Evolutionary conservation across 1,140 invertebrate species (phyloP).

Genomic region (Carposina sasakii): DNA sequence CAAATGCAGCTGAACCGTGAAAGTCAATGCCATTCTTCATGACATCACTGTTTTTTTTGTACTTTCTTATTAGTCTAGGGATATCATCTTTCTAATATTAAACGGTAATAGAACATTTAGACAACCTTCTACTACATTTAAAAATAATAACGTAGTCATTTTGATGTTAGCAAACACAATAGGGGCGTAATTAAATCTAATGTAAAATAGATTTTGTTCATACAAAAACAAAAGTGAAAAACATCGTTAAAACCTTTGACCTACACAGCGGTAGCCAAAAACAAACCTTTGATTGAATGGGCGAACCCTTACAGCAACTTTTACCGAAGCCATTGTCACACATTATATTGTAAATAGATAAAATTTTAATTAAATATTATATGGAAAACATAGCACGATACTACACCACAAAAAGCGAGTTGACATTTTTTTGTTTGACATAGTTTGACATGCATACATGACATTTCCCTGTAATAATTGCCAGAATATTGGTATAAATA

Average conservation of each 20-base stretch:
- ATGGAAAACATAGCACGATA: constrained; percentile 46
- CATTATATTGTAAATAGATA: constrained; percentile 63
- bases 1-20: constrained; percentile 69
- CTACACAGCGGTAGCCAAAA: too few relatives aligned
- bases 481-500: too few relatives aligned
- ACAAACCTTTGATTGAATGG: constrained; percentile 86
- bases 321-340: constrained; percentile 83
- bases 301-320: constrained; percentile 86
- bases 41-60: constrained; percentile 66
- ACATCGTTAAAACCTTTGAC: too few relatives aligned
- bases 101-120: too few relatives aligned
- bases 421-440: constrained; percentile 58
- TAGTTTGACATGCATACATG: too few relatives aligned
- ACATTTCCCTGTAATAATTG: too few relatives aligned
- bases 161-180: too few relatives aligned
- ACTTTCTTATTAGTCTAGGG: constrained; percentile 65
- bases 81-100: too few relatives aligned
- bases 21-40: constrained; percentile 64
- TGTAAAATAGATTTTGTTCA: constrained; percentile 22
- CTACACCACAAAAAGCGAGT: constrained; percentile 49
- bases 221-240: constrained; percentile 9
- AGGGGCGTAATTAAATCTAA: constrained; percentile 37
- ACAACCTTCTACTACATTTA: too few relatives aligned
- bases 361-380: constrained; percentile 47
- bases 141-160: too few relatives aligned